Evolutionary conservation across 2,797 vertebrate species (phyloP), one percentile per base, ranked within the genome.

Genomic region (Rhynchotus rufescens): DNA sequence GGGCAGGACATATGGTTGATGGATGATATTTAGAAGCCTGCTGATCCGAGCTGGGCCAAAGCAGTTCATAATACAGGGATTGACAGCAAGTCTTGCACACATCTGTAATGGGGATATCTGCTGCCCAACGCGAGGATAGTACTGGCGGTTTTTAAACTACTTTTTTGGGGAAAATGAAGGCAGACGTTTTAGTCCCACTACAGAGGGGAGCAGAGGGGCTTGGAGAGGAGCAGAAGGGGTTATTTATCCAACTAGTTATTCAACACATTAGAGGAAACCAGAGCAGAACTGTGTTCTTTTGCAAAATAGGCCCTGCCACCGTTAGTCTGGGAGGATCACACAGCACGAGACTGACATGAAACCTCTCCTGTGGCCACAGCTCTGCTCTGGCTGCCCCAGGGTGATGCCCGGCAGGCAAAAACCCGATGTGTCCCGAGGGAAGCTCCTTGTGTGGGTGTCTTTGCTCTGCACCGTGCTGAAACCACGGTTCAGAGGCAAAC

Each of bases 101-200:
- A 13, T 5, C 14, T 73, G 21, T 45, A 64, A 20, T 16, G 49
- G 45, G 17, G 54, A 26, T n/a, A 77, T 68, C 62, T 85, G 8
- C 1, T 60, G 45, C 61, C 49, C 52, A 75, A n/a, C 12, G 45
- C 56, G 90, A 40, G 10, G 93, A 54, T 80, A 81, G 80, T 4
- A 9, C 1, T 68, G 85, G 4, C 25, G 66, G 44, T 84, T 92
- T 69, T 47, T 56, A 94, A 93, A 87, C 64, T 66, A 86, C 25
- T 19, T 36, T 54, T 12, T 67, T 15, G 32, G 73, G 68, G 38
- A 88, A 81, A 90, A 49, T 32, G 15, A 61, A 12, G 21, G 20
- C 10, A 81, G 22, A 74, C 6, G 40, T 51, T 5, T 44, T 47
- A 57, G 83, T 90, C 66, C 67, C 88, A 42, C 54, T 59, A 45